Evolutionary conservation across 2,113 vertebrate genomes (phyloP), one percentile per base, ranked within the genome.

Genomic region (Pampusana beccarii): DNA sequence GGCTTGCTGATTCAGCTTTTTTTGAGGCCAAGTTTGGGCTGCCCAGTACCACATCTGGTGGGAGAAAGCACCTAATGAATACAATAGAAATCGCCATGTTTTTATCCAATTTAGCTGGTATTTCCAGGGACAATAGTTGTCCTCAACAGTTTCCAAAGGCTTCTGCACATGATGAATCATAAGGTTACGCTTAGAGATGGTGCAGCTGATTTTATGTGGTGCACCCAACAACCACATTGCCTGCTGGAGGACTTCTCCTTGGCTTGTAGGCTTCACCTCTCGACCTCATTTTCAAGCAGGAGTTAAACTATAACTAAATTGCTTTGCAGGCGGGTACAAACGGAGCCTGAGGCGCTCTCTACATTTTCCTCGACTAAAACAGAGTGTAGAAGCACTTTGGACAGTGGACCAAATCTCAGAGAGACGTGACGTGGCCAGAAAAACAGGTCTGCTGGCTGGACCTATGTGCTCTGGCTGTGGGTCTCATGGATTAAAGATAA

Each of bases 261-360:
- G 74, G 82, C 66, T 94, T 86, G 77, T 72, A 79, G 62, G 61
- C 70, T 94, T 97, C 91, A 94, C 95, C 94, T 96, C 73, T 94
- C 95, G 96, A 95, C 96, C 96, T 90, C 83, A 5, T 93, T 95
- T 96, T 93, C 91, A 96, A 79, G 84, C 74, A 85, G 70, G 26
- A 97, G 97, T 97, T 97, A 97, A 97, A 97, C 51, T 97, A 28
- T 97, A 96, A 97, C 97, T 79, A 92, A 83, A 97, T 80, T 72
- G 51, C 40, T 79, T 83, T 94, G 40, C 54, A 50, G n/a, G 53
- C 90, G 66, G 25, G 97, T 96, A 97, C 96, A 96, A 96, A 87
- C 0, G 17, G 29, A 60, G 92, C 97, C 96, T 69, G 87, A 56
- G 96, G 97, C 48, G 0, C 46, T 69, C 81, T 84, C 65, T 81